These are phyloP conservation scores for Radopholus similis DNA, from an alignment of 1,140 invertebrate genomes.

Conservation along the genomic window DNA sequence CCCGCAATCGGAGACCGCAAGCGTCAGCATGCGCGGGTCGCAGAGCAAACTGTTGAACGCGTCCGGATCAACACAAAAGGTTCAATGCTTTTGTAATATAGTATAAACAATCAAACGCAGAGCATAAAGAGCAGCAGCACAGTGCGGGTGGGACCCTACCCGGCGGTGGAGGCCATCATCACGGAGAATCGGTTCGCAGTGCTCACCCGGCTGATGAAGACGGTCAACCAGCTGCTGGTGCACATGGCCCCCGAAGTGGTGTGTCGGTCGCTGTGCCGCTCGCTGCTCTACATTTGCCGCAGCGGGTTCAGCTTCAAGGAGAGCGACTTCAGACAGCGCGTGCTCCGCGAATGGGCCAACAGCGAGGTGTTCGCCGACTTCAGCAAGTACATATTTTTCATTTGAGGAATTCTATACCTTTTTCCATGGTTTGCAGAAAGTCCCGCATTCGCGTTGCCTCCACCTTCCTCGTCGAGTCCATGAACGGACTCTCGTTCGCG, in stretches of 20 bases:
- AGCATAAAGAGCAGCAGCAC: slow-evolving; percentile 17
- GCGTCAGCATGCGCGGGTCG: background rate
- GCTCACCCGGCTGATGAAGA: slow-evolving; percentile 43
- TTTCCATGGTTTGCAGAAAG: slow-evolving; percentile 46
- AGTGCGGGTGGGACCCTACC: slow-evolving; percentile 53
- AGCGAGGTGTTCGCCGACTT: slow-evolving; percentile 35
- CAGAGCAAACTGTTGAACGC: background rate
- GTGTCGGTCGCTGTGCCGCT: slow-evolving; percentile 45
- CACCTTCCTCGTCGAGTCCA: slow-evolving; percentile 48
- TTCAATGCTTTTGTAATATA: no score
- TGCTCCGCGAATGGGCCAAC: slow-evolving; percentile 28
- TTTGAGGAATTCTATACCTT: background rate
- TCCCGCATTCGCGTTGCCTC: slow-evolving; percentile 42
- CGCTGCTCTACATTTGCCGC: slow-evolving; percentile 32
- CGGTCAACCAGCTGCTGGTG: slow-evolving; percentile 38
- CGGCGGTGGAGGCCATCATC: slow-evolving; percentile 53
- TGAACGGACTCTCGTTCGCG: slow-evolving; percentile 50
- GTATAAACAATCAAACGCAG: no score
- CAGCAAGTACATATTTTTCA: slow-evolving; percentile 4
- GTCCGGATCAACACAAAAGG: no score
- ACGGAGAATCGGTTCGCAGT: slow-evolving; percentile 56
- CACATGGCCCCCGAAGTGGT: slow-evolving; percentile 46
- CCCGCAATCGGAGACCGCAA: background rate
- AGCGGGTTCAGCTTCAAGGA: slow-evolving; percentile 49
- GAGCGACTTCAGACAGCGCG: slow-evolving; percentile 34